Evolutionary conservation across 2,797 vertebrate genomes (phyloP), one percentile per base, ranked within the genome.

Genomic region (Novumbra hubbsi): DNA sequence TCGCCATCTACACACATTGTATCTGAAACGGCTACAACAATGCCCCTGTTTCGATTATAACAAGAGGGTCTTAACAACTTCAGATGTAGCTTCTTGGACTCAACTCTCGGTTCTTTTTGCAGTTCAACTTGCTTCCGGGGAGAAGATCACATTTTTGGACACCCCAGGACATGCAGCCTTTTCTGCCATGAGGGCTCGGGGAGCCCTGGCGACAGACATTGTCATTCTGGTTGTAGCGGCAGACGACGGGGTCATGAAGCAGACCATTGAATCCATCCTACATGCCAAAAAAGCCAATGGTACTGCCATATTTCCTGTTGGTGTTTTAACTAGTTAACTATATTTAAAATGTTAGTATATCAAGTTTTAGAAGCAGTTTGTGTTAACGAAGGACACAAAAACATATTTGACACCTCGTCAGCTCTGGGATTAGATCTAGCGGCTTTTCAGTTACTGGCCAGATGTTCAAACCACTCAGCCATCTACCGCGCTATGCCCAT

Each of bases 151-250:
- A 30, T 98, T 99, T 83, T 93, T 99, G 49, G 98, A 99, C 90
- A 99, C 98, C 1, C 98, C 98, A 0, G 98, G 97, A 27, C 98
- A 99, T 2, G 97, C 96, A 1, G 98, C 97, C 17, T 99, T 99
- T 73, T 96, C 96, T 77, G 92, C 96, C 78, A 98, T 98, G 94
- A 90, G 98, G 77, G 96, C 95, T 0, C 93, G 97, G 6, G 98
- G 98, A 17, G 94, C 96, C 70, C 76, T 87, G 0, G 93, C 96
- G 80, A 99, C 98, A 0, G 98, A 99, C 89, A 96, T 98, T 0
- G 80, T 99, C 30, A 86, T 99, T 67, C 85, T 99, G 82, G 97
- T 99, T 49, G 95, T 99, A 50, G 97, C 98, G 0, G 97, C 97
- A 0, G 98, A 99, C 68, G 98, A 99, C 0, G 97, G 98, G 1